Conservation (phyloP, 1,140 invertebrate genomes). For the Trachelipus rathkii region DNA sequence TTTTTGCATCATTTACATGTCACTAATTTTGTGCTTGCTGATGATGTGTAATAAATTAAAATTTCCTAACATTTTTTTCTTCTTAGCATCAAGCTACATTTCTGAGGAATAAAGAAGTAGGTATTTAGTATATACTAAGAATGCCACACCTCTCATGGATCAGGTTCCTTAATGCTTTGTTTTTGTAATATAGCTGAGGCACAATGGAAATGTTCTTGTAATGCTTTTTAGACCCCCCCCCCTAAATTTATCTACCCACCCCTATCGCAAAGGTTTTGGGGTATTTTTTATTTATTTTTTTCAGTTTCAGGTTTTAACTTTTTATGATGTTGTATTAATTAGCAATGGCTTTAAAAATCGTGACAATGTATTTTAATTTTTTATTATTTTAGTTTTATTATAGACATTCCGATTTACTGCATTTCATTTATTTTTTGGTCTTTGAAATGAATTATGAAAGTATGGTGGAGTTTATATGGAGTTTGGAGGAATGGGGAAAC, state of each 20-base stretch:
- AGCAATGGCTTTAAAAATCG: no score
- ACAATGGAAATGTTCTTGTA: neutral
- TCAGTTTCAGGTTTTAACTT: neutral
- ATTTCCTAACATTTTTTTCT: conserved; percentile 51
- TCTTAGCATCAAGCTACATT: conserved; percentile 45
- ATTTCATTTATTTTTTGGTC: no score
- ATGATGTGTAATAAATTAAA: neutral
- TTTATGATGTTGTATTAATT: no score
- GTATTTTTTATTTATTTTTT: neutral
- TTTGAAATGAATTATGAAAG: no score
- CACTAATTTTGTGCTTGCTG: neutral
- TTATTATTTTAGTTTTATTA: no score
- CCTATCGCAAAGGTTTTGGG: no score
- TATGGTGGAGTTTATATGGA: no score
- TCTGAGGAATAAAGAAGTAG: neutral
- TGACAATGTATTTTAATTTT: no score
- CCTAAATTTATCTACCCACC: no score
- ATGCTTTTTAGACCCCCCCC: neutral
- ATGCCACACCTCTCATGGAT: neutral
- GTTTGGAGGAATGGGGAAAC: no score
- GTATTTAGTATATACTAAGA: neutral
- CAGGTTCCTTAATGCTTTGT: neutral
- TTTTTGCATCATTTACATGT: neutral
- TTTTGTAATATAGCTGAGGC: neutral
- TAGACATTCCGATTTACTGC: no score